Percentiles rank a stretch among this genome's conserved stretches.
Conservation (phyloP, 37 sponge, comb jelly and placozoan genomes). For the Chondrosia reniformis region DNA sequence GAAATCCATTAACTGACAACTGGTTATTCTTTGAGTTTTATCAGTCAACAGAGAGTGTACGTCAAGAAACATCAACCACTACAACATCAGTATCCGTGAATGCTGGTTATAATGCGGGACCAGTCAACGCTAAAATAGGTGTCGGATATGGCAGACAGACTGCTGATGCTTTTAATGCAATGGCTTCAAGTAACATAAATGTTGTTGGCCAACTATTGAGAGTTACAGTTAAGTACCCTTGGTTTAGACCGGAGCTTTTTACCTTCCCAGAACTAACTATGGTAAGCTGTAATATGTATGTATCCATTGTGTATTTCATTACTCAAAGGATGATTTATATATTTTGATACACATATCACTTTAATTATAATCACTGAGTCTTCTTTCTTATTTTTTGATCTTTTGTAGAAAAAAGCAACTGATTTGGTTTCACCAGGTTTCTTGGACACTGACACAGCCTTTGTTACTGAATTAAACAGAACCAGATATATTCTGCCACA, state of each 20-base stretch:
- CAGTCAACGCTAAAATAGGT: neutral
- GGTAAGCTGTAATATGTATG: neutral
- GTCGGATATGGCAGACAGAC: neutral
- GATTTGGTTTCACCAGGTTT: neutral
- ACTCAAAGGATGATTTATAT: neutral
- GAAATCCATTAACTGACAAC: neutral
- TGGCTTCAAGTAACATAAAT: constrained; percentile 19
- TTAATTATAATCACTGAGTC: neutral
- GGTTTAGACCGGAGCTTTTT: constrained; percentile 53
- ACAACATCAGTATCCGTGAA: neutral
- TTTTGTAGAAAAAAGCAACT: neutral
- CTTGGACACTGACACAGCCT: neutral
- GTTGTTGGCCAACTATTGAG: constrained; percentile 42
- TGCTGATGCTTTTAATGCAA: neutral
- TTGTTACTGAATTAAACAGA: too few species aligned
- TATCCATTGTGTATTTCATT: neutral
- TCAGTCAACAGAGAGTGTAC: neutral
- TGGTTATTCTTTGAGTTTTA: constrained; percentile 44
- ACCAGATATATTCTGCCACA: constrained; percentile 5
- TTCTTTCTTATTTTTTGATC: neutral
- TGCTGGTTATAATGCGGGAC: neutral
- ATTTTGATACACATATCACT: neutral
- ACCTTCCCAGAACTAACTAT: constrained; percentile 14
- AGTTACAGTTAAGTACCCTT: constrained; percentile 44
- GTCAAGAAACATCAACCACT: neutral